Conservation (phyloP, 2,113 vertebrate genomes). For the Dromas ardeola region DNA sequence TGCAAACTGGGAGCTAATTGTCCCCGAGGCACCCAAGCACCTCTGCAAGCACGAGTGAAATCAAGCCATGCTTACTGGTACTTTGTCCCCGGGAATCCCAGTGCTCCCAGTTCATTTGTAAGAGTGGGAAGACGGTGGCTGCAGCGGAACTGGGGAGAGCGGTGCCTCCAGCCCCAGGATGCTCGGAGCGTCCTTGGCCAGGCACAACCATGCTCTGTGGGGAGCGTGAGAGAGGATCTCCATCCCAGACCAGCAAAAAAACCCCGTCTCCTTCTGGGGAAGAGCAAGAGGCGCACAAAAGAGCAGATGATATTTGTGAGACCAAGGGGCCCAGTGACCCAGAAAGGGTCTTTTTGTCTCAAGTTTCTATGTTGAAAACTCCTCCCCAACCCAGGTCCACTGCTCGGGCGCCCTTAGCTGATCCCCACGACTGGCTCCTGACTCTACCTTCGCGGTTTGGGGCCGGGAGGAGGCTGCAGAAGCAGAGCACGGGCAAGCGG, state of each 20-base stretch:
- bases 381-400: neutral
- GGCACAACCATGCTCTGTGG: neutral
- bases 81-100: neutral
- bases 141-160: neutral
- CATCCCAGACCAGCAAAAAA: neutral
- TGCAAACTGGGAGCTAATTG: neutral
- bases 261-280: fast-evolving
- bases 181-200: neutral
- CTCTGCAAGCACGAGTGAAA: fast-evolving
- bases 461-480: neutral
- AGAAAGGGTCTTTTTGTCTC: neutral
- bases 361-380: neutral
- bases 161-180: fast-evolving
- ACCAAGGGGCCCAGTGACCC: too few relatives aligned
- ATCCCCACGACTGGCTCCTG: neutral
- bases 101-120: neutral
- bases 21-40: neutral
- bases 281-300: fast-evolving
- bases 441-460: too few relatives aligned
- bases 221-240: neutral
- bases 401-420: neutral
- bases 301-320: neutral
- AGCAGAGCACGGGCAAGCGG: neutral
- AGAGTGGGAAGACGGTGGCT: fast-evolving
- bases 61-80: neutral